phyloP scores from a whole-genome alignment of 92 coral and sea anemone species.

The Pocillopora grandis region DNA sequence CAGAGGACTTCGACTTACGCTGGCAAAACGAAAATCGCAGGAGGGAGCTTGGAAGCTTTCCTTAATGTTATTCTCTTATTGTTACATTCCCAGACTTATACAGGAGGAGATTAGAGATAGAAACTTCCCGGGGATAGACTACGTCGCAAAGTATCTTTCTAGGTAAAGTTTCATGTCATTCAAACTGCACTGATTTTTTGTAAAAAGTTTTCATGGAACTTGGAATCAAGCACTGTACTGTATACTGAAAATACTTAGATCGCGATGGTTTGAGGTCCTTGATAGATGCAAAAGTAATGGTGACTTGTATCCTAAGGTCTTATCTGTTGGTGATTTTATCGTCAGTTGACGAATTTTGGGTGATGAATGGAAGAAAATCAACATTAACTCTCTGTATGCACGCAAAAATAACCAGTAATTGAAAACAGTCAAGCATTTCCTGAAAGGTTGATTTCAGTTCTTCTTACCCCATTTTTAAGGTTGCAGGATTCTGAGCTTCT shows the following conservation, averaged over 20 bases:
- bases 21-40: too few species aligned
- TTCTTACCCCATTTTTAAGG: constrained; percentile 34
- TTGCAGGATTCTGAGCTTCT: constrained; percentile 74
- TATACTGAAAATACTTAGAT: too few species aligned
- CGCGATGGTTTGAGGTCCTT: too few species aligned
- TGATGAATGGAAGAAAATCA: too few species aligned
- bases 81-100: constrained; percentile 43
- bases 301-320: too few species aligned
- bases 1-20: too few species aligned
- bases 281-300: too few species aligned
- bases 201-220: too few species aligned
- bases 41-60: too few species aligned
- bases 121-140: constrained; percentile 79
- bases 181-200: too few species aligned
- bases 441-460: neutral
- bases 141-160: constrained; percentile 68
- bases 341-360: too few species aligned
- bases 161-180: constrained; percentile 48
- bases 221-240: neutral
- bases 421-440: neutral
- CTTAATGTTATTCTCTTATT: neutral
- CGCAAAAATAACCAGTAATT: neutral
- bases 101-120: constrained; percentile 68
- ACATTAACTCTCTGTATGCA: neutral
- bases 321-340: too few species aligned